Conservation (phyloP, 2,113 vertebrate genomes). For the Numida meleagris region DNA sequence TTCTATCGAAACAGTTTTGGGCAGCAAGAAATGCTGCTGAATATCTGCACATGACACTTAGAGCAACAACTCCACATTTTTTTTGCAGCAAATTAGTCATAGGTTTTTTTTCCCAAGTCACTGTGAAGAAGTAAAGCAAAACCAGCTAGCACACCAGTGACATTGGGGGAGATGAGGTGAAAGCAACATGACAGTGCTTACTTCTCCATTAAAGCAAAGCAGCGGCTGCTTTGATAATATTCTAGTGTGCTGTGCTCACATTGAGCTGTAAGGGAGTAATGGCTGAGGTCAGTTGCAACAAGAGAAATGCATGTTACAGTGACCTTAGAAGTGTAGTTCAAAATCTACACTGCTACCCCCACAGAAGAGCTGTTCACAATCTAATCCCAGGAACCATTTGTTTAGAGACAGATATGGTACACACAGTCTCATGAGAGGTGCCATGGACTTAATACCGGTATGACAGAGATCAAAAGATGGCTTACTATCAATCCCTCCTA, state of each 20-base stretch:
- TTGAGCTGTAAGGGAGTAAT: not conserved
- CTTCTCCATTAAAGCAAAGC: slow-evolving; percentile 27
- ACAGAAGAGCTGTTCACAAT: not conserved
- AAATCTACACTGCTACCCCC: not conserved
- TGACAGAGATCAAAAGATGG: not conserved
- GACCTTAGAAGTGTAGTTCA: slow-evolving; percentile 17
- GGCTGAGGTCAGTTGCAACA: not conserved
- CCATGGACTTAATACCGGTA: not conserved
- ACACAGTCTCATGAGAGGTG: not conserved
- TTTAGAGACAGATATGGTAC: not conserved
- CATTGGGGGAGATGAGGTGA: not conserved
- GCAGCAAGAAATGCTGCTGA: not conserved
- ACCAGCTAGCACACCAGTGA: not conserved
- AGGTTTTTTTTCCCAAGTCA: not conserved
- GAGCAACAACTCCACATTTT: not conserved
- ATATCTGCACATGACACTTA: not conserved
- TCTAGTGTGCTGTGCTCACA: not conserved
- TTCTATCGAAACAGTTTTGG: not conserved
- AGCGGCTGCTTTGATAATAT: not conserved
- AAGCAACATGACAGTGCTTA: not conserved
- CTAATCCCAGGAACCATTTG: not conserved
- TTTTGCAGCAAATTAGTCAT: not conserved
- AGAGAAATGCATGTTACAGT: not conserved
- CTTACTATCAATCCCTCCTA: not conserved
- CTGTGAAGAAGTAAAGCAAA: not conserved